Evolutionary conservation across 2,113 vertebrate species (phyloP).

Genomic region (Acanthochromis polyacanthus): DNA sequence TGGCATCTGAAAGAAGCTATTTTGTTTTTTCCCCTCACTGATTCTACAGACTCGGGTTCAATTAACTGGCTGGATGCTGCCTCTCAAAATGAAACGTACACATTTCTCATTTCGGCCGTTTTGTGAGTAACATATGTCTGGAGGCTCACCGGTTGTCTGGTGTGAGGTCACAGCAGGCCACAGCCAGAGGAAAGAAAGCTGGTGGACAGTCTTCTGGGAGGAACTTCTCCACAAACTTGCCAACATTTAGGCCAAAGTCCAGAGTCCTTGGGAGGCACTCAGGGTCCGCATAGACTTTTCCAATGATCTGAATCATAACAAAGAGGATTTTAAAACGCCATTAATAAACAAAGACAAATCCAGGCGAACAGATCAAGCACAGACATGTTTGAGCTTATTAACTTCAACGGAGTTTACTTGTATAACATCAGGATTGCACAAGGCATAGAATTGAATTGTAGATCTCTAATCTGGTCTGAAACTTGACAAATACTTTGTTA

Average conservation of each 20-base stretch:
- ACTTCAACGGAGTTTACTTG: too few species aligned
- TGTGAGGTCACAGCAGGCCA: slow-evolving; percentile 93
- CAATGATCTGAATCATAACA: slow-evolving; percentile 89
- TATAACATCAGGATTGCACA: too few species aligned
- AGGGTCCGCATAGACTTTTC: slow-evolving; percentile 96
- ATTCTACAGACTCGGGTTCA: not conserved
- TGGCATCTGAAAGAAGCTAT: slow-evolving; percentile 35
- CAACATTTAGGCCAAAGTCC: slow-evolving; percentile 96
- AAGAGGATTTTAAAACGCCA: not conserved
- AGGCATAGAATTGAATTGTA: too few species aligned
- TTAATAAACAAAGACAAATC: not conserved
- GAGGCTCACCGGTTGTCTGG: slow-evolving; percentile 91
- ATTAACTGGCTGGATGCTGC: slow-evolving; percentile 3
- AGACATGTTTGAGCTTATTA: too few species aligned
- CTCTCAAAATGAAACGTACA: not conserved
- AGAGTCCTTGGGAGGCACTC: slow-evolving; percentile 95
- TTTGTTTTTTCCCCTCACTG: not conserved
- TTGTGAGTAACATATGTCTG: not conserved
- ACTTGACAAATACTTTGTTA: too few species aligned
- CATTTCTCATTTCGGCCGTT: not conserved
- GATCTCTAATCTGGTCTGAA: too few species aligned
- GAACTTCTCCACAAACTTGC: slow-evolving; percentile 96
- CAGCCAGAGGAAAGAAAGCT: slow-evolving; percentile 94
- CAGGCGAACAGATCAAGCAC: too few species aligned
- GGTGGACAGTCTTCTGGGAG: slow-evolving; percentile 94